phyloP scores from a whole-genome alignment of 2,888 invertebrate genomes.

The Phytoseiulus persimilis region DNA sequence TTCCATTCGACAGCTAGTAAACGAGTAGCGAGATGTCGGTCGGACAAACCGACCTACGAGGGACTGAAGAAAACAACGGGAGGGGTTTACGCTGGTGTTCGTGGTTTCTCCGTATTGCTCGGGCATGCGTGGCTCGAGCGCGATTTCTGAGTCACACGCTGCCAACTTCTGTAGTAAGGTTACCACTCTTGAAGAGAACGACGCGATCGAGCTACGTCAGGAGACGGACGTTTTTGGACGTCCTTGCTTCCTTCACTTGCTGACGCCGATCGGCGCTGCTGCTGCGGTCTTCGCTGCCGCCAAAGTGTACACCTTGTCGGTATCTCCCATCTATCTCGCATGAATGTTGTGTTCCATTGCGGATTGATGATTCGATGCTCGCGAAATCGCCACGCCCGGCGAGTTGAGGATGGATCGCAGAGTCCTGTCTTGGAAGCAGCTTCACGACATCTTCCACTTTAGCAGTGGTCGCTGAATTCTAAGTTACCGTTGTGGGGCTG shows the following conservation, averaged over 20 bases:
- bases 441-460: no score
- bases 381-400: background rate
- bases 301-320: background rate
- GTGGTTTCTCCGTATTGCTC: background rate
- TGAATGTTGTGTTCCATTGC: background rate
- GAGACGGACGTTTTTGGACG: background rate
- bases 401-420: no score
- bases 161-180: background rate
- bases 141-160: background rate
- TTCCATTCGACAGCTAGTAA: background rate
- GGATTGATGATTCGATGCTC: background rate
- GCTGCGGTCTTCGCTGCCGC: background rate
- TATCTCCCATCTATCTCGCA: background rate
- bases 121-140: background rate
- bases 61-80: background rate
- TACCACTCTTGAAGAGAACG: background rate
- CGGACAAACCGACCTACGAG: background rate
- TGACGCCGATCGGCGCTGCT: background rate
- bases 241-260: background rate
- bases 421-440: no score
- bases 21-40: background rate
- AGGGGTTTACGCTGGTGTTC: background rate
- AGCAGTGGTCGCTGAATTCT: no score
- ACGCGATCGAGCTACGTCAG: background rate
- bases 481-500: no score